A percentile compares a stretch with the other conserved stretches of the same genome.
Conservation (phyloP, 2,888 invertebrate genomes). For the Ctenicera cuprea region DNA sequence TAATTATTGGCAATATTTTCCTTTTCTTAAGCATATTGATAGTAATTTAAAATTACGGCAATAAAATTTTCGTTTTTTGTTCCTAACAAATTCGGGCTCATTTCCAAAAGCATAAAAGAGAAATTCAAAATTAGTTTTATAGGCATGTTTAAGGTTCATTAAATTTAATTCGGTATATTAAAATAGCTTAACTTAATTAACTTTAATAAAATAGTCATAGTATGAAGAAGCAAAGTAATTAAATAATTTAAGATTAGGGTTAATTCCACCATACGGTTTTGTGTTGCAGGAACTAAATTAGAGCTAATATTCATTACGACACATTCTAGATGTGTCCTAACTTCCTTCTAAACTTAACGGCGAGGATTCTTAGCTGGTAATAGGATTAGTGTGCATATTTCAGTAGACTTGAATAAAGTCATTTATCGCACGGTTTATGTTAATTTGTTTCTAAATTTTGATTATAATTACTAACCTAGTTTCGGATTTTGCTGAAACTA, state of each 20-base stretch:
- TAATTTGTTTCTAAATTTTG: constrained; percentile 43
- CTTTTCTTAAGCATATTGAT: no score
- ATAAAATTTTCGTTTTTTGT: no score
- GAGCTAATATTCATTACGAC: constrained; percentile 31
- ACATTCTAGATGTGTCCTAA: constrained; percentile 25
- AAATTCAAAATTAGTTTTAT: no score
- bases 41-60: no score
- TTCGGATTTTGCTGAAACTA: not conserved
- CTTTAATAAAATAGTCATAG: not conserved
- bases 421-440: constrained; percentile 40
- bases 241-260: not conserved
- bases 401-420: constrained; percentile 29
- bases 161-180: not conserved
- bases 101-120: no score
- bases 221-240: not conserved
- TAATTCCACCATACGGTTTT: constrained; percentile 13
- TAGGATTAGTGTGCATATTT: constrained; percentile 41
- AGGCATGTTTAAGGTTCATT: not conserved
- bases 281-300: constrained; percentile 24
- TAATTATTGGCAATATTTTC: no score
- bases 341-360: constrained; percentile 20
- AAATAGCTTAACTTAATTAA: not conserved
- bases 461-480: constrained; percentile 20
- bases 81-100: no score
- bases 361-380: constrained; percentile 41